Percentiles rank a stretch among this genome's conserved stretches.
phyloP scores from a whole-genome alignment of 2,113 vertebrate species.

The Siphamia tubifer region DNA sequence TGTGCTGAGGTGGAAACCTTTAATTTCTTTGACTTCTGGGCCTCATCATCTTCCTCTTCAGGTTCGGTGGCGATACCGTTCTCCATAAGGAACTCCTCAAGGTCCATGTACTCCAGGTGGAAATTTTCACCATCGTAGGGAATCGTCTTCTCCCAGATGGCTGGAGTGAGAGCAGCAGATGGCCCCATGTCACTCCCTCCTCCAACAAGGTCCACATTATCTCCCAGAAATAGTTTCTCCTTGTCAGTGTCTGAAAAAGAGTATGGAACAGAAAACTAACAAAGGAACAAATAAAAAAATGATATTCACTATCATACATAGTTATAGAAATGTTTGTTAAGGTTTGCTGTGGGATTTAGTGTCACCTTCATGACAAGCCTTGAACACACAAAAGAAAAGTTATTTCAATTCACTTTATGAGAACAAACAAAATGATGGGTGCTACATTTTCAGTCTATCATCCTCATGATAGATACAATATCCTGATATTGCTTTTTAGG shows the following conservation, averaged over 20 bases:
- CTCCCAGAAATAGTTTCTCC: constrained; percentile 66
- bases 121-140: constrained; percentile 94
- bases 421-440: too few relatives aligned
- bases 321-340: too few relatives aligned
- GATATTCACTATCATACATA: too few relatives aligned
- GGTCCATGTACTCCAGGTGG: constrained; percentile 98
- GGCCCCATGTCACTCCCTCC: constrained; percentile 79
- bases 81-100: constrained; percentile 96
- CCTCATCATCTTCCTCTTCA: constrained; percentile 41
- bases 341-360: too few relatives aligned
- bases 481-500: too few relatives aligned
- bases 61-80: constrained; percentile 87
- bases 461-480: too few relatives aligned
- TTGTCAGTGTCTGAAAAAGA: constrained; percentile 74
- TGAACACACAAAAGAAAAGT: too few relatives aligned
- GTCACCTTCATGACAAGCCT: too few relatives aligned
- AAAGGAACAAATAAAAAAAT: background rate
- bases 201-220: constrained; percentile 29
- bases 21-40: constrained; percentile 10
- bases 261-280: background rate
- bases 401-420: too few relatives aligned
- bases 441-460: too few relatives aligned
- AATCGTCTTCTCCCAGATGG: constrained; percentile 96
- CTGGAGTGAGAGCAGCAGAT: constrained; percentile 92
- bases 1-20: background rate